Evolutionary conservation across 2,113 vertebrate species (phyloP), one percentile per base, ranked within the genome.

Genomic region (Ceuthmochares aereus): DNA sequence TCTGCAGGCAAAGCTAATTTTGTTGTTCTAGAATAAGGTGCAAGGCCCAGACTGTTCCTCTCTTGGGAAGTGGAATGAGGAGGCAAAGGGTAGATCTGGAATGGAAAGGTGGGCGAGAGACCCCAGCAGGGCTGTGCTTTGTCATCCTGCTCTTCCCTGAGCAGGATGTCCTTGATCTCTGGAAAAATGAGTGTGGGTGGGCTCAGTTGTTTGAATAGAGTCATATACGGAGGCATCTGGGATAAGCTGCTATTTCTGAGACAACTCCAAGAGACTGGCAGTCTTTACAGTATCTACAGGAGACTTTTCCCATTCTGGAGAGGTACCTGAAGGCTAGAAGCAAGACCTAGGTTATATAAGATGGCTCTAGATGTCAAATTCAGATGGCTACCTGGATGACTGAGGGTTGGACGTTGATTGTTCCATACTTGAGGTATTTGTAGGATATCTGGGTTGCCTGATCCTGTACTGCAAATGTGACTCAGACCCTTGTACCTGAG

Each of bases 1-100:
- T 43, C 47, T 63, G 47, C 30, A 42, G n/a, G 25, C 30, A 22
- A 14, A 49, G 37, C 14, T 0, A 0, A 12, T 49, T 69, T 49
- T 73, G 27, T 36, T 40, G 13, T 77, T 37, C 7, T 25, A 43
- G 9, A 52, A 3, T 27, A 40, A 63, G 4, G 8, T 34, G 45
- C 37, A 29, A 29, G 13, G 66, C 9, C 80, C 51, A n/a, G 54
- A 34, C 9, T 29, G 4, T 54, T 87, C 59, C 51, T 84, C 64
- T 45, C 55, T 68, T 55, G 34, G 64, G 51, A 77, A 45, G 25
- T 21, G 43, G 34, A 92, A 73, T 6, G 19, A 9, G 30, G 36
- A 63, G 30, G 26, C 17, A 20, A 72, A 56, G 20, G 29, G 56
- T 32, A 79, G 22, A 66, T 29, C 27, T 64, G 56, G 21, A 62